Conservation (phyloP, 2,113 vertebrate genomes). For the Alouatta palliata region DNA sequence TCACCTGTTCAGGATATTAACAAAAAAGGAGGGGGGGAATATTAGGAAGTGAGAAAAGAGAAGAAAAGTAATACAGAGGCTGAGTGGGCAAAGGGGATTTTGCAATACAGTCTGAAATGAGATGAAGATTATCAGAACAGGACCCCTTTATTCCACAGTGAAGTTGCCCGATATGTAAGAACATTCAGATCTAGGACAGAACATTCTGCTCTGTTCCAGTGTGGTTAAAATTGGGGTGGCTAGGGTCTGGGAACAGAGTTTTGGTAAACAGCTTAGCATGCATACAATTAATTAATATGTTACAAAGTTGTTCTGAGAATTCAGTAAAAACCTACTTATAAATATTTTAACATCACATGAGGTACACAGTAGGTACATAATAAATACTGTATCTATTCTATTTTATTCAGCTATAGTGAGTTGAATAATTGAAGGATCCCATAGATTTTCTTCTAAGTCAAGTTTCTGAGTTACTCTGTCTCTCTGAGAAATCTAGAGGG, state of each 20-base stretch:
- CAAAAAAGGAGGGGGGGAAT: not conserved
- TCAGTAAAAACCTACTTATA: not conserved
- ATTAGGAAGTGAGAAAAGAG: not conserved
- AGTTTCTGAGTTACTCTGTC: not conserved
- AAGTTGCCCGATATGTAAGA: not conserved
- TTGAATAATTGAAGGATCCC: not conserved
- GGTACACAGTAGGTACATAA: not conserved
- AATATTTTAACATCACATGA: not conserved
- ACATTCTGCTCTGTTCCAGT: not conserved
- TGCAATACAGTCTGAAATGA: not conserved
- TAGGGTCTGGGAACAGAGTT: not conserved
- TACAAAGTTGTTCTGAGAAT: not conserved
- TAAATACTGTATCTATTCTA: not conserved
- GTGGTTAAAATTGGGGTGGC: not conserved
- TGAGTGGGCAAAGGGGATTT: not conserved
- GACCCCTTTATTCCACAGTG: not conserved
- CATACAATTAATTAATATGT: not conserved
- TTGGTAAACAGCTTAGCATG: not conserved
- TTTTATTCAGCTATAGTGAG: not conserved
- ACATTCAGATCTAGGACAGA: not conserved
- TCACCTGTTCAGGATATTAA: not conserved
- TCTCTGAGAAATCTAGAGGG: not conserved
- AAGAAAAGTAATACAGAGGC: not conserved
- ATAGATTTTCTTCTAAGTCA: not conserved
- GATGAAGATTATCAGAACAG: not conserved